Evolutionary conservation across 2,888 invertebrate species (phyloP).

Genomic region (Machimus rusticus): DNA sequence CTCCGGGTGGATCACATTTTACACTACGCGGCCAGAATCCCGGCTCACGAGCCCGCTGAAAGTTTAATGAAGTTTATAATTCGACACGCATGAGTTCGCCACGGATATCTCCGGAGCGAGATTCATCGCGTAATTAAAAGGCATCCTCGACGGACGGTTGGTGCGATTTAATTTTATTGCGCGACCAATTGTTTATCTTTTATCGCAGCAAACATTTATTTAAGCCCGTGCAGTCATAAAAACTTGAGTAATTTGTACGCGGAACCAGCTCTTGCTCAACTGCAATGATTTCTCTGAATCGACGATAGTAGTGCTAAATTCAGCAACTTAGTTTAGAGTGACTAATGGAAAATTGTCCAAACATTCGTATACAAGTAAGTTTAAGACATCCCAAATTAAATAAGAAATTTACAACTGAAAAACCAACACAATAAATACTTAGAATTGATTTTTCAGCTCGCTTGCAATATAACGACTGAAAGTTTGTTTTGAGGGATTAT

Average conservation of each 20-base stretch:
- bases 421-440: too few species aligned
- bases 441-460: too few species aligned
- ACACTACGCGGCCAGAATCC: not conserved
- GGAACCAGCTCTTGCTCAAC: not conserved
- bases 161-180: not conserved
- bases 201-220: not conserved
- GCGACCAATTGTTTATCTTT: not conserved
- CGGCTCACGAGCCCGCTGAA: not conserved
- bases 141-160: not conserved
- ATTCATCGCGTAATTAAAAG: not conserved
- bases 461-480: too few species aligned
- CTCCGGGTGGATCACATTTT: not conserved
- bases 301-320: not conserved
- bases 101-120: not conserved
- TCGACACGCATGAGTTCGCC: not conserved
- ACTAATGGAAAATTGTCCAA: not conserved
- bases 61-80: not conserved
- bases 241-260: not conserved
- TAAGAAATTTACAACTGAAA: too few species aligned
- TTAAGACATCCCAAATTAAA: too few species aligned
- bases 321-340: not conserved
- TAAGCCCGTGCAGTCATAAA: not conserved
- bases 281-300: not conserved
- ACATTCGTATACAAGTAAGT: not conserved
- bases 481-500: too few species aligned